These are phyloP conservation scores for Agriotes lineatus DNA, from an alignment of 2,888 invertebrate species.

Conservation along the genomic window DNA sequence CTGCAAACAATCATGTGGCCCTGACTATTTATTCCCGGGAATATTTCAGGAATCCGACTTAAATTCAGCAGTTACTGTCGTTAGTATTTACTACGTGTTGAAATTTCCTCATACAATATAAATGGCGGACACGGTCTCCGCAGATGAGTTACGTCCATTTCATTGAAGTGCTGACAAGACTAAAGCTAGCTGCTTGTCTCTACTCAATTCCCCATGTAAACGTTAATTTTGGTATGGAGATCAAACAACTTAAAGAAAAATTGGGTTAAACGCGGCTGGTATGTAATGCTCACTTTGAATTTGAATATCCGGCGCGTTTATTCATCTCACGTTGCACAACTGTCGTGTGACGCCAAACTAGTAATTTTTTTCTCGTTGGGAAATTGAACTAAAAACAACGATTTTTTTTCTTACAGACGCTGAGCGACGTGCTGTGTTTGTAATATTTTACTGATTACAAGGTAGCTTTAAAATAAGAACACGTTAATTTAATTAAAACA, in stretches of 20 bases:
- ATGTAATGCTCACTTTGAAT: too few species aligned
- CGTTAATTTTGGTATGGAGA: slow-evolving; percentile 4
- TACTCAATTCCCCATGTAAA: not conserved
- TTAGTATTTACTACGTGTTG: slow-evolving; percentile 17
- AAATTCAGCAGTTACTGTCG: slow-evolving; percentile 15
- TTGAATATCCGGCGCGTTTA: too few species aligned
- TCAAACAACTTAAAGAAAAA: not conserved
- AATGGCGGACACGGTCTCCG: slow-evolving; percentile 14
- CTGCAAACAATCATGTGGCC: not conserved
- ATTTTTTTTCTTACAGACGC: too few species aligned
- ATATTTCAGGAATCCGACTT: slow-evolving; percentile 7
- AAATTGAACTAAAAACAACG: too few species aligned
- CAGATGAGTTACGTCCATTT: slow-evolving; percentile 1
- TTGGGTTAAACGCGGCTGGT: not conserved
- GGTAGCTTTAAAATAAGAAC: too few species aligned
- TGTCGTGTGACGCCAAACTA: too few species aligned
- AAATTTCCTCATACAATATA: slow-evolving; percentile 5
- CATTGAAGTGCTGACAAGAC: slow-evolving; percentile 9
- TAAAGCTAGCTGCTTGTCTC: not conserved
- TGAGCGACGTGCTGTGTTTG: too few species aligned
- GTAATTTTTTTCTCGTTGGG: too few species aligned
- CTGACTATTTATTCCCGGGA: not conserved
- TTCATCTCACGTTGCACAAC: too few species aligned
- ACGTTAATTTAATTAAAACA: too few species aligned
- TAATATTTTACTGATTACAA: too few species aligned